Base-by-base conservation (phyloP, 1,140 invertebrate species). In the Himalopsyche phryganea region DNA sequence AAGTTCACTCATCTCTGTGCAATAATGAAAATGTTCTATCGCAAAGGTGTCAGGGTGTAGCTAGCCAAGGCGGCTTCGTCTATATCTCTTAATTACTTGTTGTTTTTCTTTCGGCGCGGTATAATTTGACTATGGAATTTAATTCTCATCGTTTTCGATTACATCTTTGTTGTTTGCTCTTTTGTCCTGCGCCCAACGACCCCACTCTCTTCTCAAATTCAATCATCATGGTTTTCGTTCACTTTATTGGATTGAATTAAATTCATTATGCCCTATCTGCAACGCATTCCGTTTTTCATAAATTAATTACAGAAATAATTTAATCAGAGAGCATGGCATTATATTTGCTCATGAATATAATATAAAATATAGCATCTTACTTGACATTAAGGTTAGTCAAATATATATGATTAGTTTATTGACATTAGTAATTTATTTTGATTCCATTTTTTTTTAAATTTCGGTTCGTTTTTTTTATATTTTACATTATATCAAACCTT, bases 51-150 rank as follows among this genome's bases (percentile, higher is more conserved):
- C 58, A 57, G 47, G 46, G 48, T 58, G 5, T 45, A 11, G 18
- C 42, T 11, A 19, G 18, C 13, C 42, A 7, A 17, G 10, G 13
- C 42, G 17, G 13, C 20, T 58, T 58, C 44, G 50, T 51, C 48
- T 57, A 54, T 56, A 58, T 55, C 52, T 64, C 53, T 60, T 64
- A 64, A 64, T 64, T 64, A 64, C 57, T 60, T 44, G 52, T 54
- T 64, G 61, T 60, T 60, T 64, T 64, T 64, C 61, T 64, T 64
- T 64, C 36, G 28, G 17, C 51, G 36, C 9, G 45, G 52, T 50
- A 60, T 64, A 64, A 64, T 64, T 64, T 60, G 61, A 60, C 61
- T 64, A 64, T 60, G 61, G 53, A 64, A 64, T 64, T 62, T 63
- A 63, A 63, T 63, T 63, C 57, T 63, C 57, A 59, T 59, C 61